Percentiles rank a stretch among this genome's conserved stretches.
Evolutionary conservation across 2,797 vertebrate genomes (phyloP).

Genomic region (Acrossocheilus wenchowensis): DNA sequence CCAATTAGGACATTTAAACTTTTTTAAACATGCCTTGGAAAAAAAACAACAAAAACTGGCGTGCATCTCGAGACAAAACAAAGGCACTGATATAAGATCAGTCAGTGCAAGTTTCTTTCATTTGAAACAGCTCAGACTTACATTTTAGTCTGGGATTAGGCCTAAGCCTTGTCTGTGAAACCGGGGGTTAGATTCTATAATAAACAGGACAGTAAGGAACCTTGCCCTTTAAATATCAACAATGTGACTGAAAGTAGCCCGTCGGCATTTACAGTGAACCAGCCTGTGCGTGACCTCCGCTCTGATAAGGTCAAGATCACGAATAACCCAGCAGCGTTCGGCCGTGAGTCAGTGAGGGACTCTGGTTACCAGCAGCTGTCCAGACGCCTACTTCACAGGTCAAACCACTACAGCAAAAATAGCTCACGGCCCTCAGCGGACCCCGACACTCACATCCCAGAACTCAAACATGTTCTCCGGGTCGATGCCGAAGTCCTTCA

Average conservation of each 20-base stretch:
- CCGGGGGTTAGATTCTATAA: not conserved
- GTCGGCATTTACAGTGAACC: slow-evolving; percentile 74
- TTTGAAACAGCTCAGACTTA: too few relatives aligned
- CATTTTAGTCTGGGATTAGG: too few relatives aligned
- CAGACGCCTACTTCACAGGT: slow-evolving; percentile 77
- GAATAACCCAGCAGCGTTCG: slow-evolving; percentile 80
- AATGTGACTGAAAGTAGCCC: slow-evolving; percentile 70
- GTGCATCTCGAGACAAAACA: too few relatives aligned
- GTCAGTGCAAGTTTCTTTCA: too few relatives aligned
- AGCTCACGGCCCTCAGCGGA: slow-evolving; percentile 52
- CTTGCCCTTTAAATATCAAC: slow-evolving; percentile 77
- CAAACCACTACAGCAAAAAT: slow-evolving; percentile 77
- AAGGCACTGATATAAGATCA: too few relatives aligned
- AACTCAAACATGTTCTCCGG: slow-evolving; percentile 97
- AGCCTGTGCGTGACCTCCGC: slow-evolving; percentile 74
- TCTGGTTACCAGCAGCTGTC: slow-evolving; percentile 87
- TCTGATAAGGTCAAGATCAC: slow-evolving; percentile 87
- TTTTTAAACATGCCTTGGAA: too few relatives aligned
- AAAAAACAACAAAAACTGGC: too few relatives aligned
- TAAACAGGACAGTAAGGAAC: slow-evolving; percentile 57
- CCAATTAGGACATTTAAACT: too few relatives aligned
- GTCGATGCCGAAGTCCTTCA: slow-evolving; percentile 96
- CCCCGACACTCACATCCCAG: slow-evolving; percentile 92
- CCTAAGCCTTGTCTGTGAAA: too few relatives aligned
- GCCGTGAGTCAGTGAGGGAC: slow-evolving; percentile 62